These are phyloP conservation scores for Varanus salvator DNA, from an alignment of 2,113 vertebrate species.

Conservation along the genomic window DNA sequence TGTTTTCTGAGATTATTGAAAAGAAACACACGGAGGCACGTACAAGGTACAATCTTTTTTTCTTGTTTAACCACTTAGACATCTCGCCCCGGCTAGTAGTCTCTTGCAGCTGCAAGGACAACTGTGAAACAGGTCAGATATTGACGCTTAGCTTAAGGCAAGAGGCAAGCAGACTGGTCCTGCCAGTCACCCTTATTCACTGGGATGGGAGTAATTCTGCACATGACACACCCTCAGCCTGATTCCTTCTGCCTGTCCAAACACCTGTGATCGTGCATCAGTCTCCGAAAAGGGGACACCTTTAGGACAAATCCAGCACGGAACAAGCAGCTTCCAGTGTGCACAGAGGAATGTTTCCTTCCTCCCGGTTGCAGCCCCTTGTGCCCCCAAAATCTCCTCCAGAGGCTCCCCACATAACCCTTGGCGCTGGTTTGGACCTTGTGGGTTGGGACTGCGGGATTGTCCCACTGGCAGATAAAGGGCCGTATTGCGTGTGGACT, in stretches of 20 bases:
- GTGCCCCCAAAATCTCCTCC: no score
- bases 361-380: no score
- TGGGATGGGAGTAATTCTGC: background rate
- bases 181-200: background rate
- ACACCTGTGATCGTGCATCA: background rate
- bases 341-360: no score
- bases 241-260: background rate
- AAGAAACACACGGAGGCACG: conserved; percentile 70
- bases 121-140: background rate
- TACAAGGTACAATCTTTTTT: conserved; percentile 71
- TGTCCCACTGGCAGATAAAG: no score
- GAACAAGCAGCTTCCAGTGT: no score
- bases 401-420: no score
- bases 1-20: conserved; percentile 74
- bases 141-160: background rate
- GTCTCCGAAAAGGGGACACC: no score
- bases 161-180: background rate
- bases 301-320: no score
- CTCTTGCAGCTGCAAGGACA: background rate
- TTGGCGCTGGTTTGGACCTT: no score
- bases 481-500: no score
- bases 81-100: background rate
- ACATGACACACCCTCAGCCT: background rate
- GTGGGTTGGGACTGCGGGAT: no score
- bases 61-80: background rate